A percentile compares a stretch with the other conserved stretches of the same genome.
Evolutionary conservation across 2,888 invertebrate species (phyloP).

Genomic region (Tenthredo mesomela): DNA sequence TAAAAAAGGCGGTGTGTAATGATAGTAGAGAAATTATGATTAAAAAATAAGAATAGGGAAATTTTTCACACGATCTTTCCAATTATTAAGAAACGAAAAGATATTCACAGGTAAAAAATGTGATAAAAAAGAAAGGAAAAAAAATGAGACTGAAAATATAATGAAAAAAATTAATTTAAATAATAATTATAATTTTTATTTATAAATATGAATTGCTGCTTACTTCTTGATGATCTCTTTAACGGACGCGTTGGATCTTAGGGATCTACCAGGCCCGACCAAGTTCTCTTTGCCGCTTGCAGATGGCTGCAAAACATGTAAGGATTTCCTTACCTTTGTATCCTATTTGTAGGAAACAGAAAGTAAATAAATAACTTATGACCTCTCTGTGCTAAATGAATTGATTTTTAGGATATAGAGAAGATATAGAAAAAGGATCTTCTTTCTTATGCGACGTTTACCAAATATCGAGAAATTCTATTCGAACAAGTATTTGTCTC

Average conservation of each 20-base stretch:
- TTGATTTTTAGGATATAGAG: constrained; percentile 22
- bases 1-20: background rate
- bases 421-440: constrained; percentile 22
- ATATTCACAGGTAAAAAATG: background rate
- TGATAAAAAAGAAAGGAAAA: background rate
- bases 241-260: constrained; percentile 65
- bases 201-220: constrained; percentile 50
- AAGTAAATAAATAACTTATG: constrained; percentile 33
- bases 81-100: background rate
- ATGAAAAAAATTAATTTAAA: background rate
- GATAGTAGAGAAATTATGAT: background rate
- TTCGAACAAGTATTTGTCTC: background rate
- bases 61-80: background rate
- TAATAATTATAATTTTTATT: background rate
- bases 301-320: constrained; percentile 87
- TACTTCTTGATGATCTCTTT: constrained; percentile 63
- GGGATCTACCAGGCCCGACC: constrained; percentile 81
- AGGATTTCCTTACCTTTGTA: constrained; percentile 80
- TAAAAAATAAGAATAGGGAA: background rate
- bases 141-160: background rate
- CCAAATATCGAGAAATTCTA: background rate
- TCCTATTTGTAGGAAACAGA: constrained; percentile 50
- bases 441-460: background rate
- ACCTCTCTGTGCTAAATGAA: constrained; percentile 58
- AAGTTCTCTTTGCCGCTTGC: constrained; percentile 89